Percentiles rank a stretch among this genome's conserved stretches.
Evolutionary conservation across 2,888 invertebrate genomes (phyloP).

Genomic region (Xylota sylvarum): DNA sequence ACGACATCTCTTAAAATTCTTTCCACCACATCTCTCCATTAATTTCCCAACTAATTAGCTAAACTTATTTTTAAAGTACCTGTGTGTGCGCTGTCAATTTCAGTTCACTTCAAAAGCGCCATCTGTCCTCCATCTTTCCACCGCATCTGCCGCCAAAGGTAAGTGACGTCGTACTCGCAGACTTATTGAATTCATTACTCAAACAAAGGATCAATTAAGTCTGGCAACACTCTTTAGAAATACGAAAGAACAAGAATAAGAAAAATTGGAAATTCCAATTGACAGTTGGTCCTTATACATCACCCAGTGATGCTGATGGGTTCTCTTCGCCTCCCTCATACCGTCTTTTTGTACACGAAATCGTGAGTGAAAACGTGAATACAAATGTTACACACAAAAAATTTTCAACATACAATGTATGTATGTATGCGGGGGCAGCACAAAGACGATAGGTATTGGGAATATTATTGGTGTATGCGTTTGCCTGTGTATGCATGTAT

Average conservation of each 20-base stretch:
- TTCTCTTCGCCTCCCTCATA: conserved; percentile 5
- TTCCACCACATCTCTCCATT: conserved; percentile 20
- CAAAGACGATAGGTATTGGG: background rate
- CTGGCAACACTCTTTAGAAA: conserved; percentile 68
- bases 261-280: conserved; percentile 41
- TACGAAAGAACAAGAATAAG: conserved; percentile 36
- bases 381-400: conserved; percentile 34
- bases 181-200: conserved; percentile 58
- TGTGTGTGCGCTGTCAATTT: conserved; percentile 51
- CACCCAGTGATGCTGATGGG: conserved; percentile 22
- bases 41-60: conserved; percentile 46
- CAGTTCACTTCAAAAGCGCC: conserved; percentile 44
- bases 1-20: conserved; percentile 9
- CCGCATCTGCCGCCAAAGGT: background rate
- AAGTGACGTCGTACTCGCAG: conserved; percentile 7
- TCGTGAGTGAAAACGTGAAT: conserved; percentile 61
- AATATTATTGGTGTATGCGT: background rate
- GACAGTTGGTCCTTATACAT: conserved; percentile 47
- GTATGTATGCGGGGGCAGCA: too few relatives aligned
- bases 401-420: background rate
- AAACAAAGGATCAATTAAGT: conserved; percentile 68
- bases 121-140: conserved; percentile 26
- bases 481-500: conserved; percentile 14
- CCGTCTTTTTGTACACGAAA: background rate
- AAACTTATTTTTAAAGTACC: conserved; percentile 48